A percentile compares a stretch with the other conserved stretches of the same genome.
These are phyloP conservation scores for Sylvilagus bachmani DNA, from an alignment of 2,113 vertebrate species.

Conservation along the genomic window DNA sequence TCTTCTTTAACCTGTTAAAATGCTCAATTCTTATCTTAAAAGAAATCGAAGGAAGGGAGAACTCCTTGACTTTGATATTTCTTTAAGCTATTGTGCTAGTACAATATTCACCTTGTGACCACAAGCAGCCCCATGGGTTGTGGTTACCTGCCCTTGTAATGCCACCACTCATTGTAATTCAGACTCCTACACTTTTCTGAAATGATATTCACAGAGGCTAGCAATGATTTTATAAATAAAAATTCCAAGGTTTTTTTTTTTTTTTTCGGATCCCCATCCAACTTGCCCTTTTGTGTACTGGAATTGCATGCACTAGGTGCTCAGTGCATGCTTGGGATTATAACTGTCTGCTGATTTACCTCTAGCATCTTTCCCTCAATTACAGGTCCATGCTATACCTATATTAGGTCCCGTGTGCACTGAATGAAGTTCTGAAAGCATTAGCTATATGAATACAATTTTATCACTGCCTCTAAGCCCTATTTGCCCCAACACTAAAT, in stretches of 20 bases:
- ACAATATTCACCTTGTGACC: background rate
- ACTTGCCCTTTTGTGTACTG: background rate
- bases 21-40: background rate
- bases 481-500: background rate
- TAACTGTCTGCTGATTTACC: background rate
- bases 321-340: background rate
- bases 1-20: background rate
- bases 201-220: background rate
- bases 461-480: background rate
- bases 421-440: background rate
- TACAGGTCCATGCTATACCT: background rate
- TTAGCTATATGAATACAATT: background rate
- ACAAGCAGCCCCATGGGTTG: background rate
- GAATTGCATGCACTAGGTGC: background rate
- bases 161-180: background rate
- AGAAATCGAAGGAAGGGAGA: background rate
- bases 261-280: background rate
- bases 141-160: background rate
- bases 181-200: background rate
- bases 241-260: background rate
- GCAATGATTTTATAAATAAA: background rate
- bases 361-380: background rate
- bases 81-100: conserved; percentile 11
- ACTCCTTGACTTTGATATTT: background rate
- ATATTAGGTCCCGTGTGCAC: background rate